These are phyloP conservation scores for Netelia inedita DNA, from an alignment of 2,888 invertebrate genomes.

Conservation along the genomic window DNA sequence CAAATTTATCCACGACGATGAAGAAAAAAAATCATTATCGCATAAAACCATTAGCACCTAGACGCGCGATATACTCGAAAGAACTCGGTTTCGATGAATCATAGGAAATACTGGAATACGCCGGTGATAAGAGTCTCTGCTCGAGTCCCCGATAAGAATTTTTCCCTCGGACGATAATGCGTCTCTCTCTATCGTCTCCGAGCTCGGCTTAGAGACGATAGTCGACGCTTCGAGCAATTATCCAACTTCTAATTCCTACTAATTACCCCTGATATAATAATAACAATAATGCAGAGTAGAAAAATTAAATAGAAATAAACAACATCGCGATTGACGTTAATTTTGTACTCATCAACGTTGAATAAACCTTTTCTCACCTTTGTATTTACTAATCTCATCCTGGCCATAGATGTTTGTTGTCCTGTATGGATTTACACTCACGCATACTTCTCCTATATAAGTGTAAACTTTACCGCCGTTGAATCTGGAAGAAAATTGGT, in stretches of 20 bases:
- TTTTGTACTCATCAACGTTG: neutral
- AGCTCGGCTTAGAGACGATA: neutral
- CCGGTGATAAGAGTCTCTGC: constrained; percentile 11
- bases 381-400: constrained; percentile 95
- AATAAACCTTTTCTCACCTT: constrained; percentile 86
- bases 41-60: neutral
- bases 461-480: constrained; percentile 97
- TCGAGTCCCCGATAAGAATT: constrained; percentile 18
- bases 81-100: constrained; percentile 13
- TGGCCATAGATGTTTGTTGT: constrained; percentile 96
- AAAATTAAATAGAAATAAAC: neutral
- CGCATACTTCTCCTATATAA: constrained; percentile 99
- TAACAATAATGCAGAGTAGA: neutral
- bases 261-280: neutral
- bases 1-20: too few relatives aligned
- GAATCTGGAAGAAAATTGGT: constrained; percentile 89
- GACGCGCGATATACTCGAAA: neutral
- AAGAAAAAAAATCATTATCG: neutral
- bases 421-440: constrained; percentile 98
- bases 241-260: neutral
- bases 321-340: neutral
- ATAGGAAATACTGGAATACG: constrained; percentile 2
- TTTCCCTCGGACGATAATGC: constrained; percentile 14
- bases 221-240: neutral
- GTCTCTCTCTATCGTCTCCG: too few relatives aligned